phyloP scores from a whole-genome alignment of 2,888 invertebrate species.

The Ormyrus labotus region DNA sequence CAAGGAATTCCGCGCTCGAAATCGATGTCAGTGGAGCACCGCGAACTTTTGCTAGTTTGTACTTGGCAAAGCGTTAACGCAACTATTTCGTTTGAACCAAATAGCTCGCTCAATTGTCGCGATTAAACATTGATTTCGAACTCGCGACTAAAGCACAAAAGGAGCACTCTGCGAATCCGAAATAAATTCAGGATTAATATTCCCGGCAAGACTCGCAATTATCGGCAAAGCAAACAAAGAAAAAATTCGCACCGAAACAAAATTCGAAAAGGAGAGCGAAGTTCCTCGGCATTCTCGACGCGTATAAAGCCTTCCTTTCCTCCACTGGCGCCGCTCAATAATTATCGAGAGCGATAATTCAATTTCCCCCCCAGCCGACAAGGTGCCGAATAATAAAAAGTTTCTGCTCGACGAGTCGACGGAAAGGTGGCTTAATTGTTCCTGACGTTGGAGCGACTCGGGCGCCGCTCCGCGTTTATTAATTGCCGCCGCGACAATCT shows the following conservation, averaged over 20 bases:
- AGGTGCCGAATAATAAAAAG: conserved; percentile 52
- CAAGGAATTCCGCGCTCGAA: too few relatives aligned
- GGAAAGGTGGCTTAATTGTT: conserved; percentile 52
- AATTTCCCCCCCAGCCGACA: conserved; percentile 10
- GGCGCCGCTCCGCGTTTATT: conserved; percentile 40
- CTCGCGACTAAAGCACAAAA: too few relatives aligned
- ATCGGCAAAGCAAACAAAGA: not conserved
- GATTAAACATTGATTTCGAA: too few relatives aligned
- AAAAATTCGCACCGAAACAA: not conserved
- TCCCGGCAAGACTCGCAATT: not conserved
- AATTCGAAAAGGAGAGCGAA: too few relatives aligned
- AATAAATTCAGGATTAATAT: not conserved
- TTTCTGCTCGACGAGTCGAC: conserved; percentile 28
- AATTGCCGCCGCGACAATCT: conserved; percentile 33
- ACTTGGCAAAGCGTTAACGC: too few relatives aligned
- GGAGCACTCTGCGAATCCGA: not conserved
- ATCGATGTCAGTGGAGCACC: too few relatives aligned
- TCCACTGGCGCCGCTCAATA: conserved; percentile 25
- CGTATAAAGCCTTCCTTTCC: not conserved
- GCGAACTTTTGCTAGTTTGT: too few relatives aligned
- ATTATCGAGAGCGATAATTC: conserved; percentile 52
- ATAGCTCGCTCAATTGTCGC: too few relatives aligned
- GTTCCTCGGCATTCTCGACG: not conserved
- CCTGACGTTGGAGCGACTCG: conserved; percentile 34
- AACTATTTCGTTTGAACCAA: too few relatives aligned